Base-by-base conservation (phyloP, 2,888 invertebrate genomes). In the Tortricodes alternella region DNA sequence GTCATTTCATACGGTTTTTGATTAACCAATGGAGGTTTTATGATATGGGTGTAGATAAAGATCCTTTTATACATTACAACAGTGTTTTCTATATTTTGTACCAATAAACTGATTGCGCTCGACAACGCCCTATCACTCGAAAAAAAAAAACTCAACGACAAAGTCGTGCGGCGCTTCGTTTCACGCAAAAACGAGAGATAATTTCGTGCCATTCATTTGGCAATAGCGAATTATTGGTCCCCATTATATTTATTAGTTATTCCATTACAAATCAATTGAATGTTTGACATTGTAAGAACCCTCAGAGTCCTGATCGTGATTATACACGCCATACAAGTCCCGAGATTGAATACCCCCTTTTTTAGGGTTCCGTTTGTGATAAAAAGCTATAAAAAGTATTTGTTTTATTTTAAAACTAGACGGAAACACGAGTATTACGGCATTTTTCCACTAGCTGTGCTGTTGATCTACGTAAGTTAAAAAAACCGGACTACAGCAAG, bases 321-420 rank as follows among this genome's bases (percentile, higher is more conserved):
- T 27, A 16, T 38, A 15, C 15, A 13, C 52, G 41, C 35, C 34
- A 46, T 39, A 55, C 35, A 27, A 27, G 46, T 16, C 15, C 21
- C 29, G 21, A 41, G 48, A 49, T 49, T 49, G 48, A 49, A 49
- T 55, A 38, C 19, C 34, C 53, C 15, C 34, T 34, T 55, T n/a
- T 39, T 21, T 41, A 49, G 55, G 55, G 55, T 13, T 16, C 48
- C 41, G 8, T 6, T n/a, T 4, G 11, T 11, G 5, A 9, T n/a
- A n/a, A 1, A 2, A 29, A 29, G 11, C 11, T 29, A 29, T 11
- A 29, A 4, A 2, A 8, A 8, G 9, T 8, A 8, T 8, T 1
- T 24, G 2, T 24, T 8, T 6, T 8, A 8, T 8, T 24, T 8
- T 8, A 24, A 5, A 8, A 8, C 24, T 5, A 23, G 23, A 23